Conservation (phyloP, 37 sponge, comb jelly and placozoan genomes). For the Chondrilla cf. caribensis region DNA sequence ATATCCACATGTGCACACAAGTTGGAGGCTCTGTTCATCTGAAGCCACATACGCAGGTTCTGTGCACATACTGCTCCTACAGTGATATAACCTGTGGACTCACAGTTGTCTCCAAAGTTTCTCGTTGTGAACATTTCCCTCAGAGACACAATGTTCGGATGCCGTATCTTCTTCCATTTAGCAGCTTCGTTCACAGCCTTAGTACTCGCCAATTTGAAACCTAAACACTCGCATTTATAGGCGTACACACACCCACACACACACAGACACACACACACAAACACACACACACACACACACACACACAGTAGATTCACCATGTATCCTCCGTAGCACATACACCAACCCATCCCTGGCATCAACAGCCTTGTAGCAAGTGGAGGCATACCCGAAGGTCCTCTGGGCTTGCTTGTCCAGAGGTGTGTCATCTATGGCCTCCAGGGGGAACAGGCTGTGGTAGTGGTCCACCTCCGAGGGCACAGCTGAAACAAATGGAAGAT, state of each 20-base stretch:
- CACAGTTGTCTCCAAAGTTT: constrained; percentile 82
- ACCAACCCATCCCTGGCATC: constrained; percentile 41
- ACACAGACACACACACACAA: too few species aligned
- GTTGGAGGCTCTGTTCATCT: too few species aligned
- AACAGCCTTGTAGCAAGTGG: constrained; percentile 72
- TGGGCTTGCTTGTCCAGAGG: constrained; percentile 32
- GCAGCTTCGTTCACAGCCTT: constrained; percentile 59
- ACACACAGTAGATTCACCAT: neutral
- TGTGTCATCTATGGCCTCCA: constrained; percentile 49
- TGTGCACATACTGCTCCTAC: too few species aligned
- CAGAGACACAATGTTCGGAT: constrained; percentile 63
- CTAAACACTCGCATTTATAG: too few species aligned
- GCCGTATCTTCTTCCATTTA: constrained; percentile 67
- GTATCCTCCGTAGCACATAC: constrained; percentile 35
- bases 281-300: too few species aligned
- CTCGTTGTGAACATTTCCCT: constrained; percentile 88
- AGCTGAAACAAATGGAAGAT: too few species aligned
- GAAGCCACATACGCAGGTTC: too few species aligned
- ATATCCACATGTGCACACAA: too few species aligned
- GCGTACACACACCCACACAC: too few species aligned
- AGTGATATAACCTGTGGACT: too few species aligned
- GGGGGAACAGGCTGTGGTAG: constrained; percentile 72
- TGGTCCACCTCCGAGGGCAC: constrained; percentile 66
- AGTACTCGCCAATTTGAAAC: constrained; percentile 55
- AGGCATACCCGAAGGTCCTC: constrained; percentile 61